These are phyloP conservation scores for Isichthys henryi DNA, from an alignment of 2,113 vertebrate species.

Conservation along the genomic window DNA sequence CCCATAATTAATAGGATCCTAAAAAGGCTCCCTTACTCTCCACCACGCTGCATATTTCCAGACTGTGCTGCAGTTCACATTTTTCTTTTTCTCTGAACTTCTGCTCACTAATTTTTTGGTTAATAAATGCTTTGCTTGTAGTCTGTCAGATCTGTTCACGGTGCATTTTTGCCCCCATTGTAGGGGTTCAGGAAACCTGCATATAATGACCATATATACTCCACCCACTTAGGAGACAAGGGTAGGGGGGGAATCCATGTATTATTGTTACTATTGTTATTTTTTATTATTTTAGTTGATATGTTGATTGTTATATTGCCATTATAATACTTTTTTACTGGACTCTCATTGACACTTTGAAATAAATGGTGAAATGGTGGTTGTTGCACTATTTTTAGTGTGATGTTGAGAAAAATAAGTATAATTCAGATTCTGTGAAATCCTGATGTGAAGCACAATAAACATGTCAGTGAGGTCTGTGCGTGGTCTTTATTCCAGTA, in stretches of 20 bases:
- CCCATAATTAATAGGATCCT: constrained; percentile 21
- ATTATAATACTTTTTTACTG: neutral
- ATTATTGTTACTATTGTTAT: neutral
- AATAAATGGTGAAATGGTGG: neutral
- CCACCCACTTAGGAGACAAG: neutral
- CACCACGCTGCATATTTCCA: neutral
- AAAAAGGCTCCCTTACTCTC: constrained; percentile 1
- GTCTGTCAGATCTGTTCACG: neutral
- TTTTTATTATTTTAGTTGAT: neutral
- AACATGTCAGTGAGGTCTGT: neutral
- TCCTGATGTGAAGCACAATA: neutral
- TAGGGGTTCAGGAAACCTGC: neutral
- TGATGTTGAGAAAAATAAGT: neutral
- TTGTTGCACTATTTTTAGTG: neutral
- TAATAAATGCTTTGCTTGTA: neutral
- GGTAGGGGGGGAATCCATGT: neutral
- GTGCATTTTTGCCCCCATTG: neutral
- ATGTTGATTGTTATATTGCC: neutral
- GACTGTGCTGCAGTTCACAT: neutral
- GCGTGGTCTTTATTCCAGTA: neutral
- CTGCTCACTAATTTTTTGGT: neutral
- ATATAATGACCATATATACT: neutral
- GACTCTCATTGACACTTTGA: neutral
- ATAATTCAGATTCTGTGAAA: neutral
- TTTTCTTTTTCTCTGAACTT: neutral